Base-by-base conservation (phyloP, 2,113 vertebrate genomes). In the Apaloderma vittatum region DNA sequence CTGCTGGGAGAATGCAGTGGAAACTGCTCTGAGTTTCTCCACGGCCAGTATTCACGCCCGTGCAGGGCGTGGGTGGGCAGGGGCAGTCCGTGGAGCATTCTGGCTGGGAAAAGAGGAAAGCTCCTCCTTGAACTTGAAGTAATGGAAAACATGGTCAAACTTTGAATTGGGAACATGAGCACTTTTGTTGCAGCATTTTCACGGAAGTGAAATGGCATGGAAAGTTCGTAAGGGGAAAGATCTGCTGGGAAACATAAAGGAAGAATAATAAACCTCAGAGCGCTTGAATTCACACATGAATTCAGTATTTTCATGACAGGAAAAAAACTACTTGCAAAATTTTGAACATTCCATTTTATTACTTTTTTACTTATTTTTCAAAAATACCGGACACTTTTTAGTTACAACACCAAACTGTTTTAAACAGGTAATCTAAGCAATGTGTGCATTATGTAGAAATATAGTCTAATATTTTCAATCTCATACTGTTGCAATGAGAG, bases 311-410 rank as follows among this genome's bases (percentile, higher is more conserved):
- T 58, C 12, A 43, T 19, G 12, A 36, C 37, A 89, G 21, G 17
- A 59, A 86, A 52, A 13, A 75, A 13, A 32, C 13, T 45, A 17
- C 22, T 72, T 72, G 8, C 6, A 65, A 80, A 83, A 34, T 12
- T 55, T 62, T 6, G 23, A 68, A 27, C 1, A 9, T 49, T 63
- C 6, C 0, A 1, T 5, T n/a, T 23, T 46, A 1, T 9, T 52
- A 23, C 7, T 8, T 30, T 29, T 19, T 34, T 20, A 13, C 15
- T 11, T 9, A 12, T 15, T 8, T 70, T 11, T 9, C 18, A 7
- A 11, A 66, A 86, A 40, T 37, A 45, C 9, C 18, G 6, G 15
- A 37, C 3, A 5, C 2, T 43, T 51, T 14, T 29, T 90, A 48
- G 66, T 90, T 54, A 61, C 8, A 63, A 37, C 8, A 55, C 19